These are phyloP conservation scores for Bugula neritina DNA, from an alignment of 2,888 invertebrate species.

Conservation along the genomic window DNA sequence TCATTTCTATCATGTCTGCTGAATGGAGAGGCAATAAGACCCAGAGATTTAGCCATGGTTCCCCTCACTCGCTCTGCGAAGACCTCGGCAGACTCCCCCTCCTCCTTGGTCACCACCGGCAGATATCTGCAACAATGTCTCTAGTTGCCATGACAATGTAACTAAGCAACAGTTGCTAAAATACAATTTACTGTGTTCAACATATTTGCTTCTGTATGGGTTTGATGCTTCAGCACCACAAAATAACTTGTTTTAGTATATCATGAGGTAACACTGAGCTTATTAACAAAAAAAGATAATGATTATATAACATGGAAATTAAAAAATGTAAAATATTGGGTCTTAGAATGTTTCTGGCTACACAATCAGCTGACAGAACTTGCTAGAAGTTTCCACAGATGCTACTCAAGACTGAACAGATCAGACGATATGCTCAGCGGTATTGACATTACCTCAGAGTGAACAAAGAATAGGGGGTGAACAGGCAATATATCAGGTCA, in stretches of 20 bases:
- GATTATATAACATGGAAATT: too few relatives aligned
- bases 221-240: too few relatives aligned
- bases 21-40: not conserved
- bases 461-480: slow-evolving; percentile 4
- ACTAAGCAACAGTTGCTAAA: not conserved
- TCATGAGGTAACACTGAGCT: too few relatives aligned
- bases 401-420: too few relatives aligned
- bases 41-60: not conserved
- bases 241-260: too few relatives aligned
- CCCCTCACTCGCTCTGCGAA: slow-evolving; percentile 1
- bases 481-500: not conserved
- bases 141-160: not conserved
- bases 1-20: slow-evolving; percentile 19
- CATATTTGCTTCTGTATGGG: too few relatives aligned
- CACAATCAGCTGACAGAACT: not conserved
- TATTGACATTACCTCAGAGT: slow-evolving; percentile 21
- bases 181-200: too few relatives aligned
- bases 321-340: too few relatives aligned
- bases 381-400: not conserved
- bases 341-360: not conserved
- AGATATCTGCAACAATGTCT: not conserved
- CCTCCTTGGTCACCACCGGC: not conserved
- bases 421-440: too few relatives aligned
- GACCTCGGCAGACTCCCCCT: not conserved
- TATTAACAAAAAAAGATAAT: too few relatives aligned